These are phyloP conservation scores for Actenoides lindsayi DNA, from an alignment of 2,113 vertebrate genomes.

Conservation along the genomic window DNA sequence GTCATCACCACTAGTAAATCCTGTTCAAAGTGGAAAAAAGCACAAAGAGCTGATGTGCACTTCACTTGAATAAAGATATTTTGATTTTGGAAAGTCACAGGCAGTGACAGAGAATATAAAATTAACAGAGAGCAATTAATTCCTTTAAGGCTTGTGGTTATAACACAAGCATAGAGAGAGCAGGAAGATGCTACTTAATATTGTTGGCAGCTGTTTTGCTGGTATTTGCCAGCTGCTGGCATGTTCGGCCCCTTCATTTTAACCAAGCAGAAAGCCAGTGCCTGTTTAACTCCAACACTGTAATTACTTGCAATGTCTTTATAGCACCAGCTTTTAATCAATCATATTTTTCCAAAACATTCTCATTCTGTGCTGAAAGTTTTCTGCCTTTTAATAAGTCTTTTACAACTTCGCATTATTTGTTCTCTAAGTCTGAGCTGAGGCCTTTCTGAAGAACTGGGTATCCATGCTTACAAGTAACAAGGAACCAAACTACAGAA, in stretches of 20 bases:
- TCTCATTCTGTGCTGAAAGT: neutral
- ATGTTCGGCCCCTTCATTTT: slow-evolving; percentile 15
- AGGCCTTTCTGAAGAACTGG: neutral
- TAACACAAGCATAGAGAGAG: neutral
- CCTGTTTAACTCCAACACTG: neutral
- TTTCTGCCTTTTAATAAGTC: neutral
- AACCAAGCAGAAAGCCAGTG: slow-evolving; percentile 35
- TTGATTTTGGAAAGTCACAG: neutral
- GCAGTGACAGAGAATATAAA: slow-evolving; percentile 42
- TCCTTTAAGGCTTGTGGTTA: slow-evolving; percentile 22
- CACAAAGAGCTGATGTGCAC: neutral
- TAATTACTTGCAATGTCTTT: neutral
- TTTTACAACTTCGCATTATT: neutral
- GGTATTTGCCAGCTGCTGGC: slow-evolving; percentile 41
- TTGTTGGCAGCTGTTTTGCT: slow-evolving; percentile 40
- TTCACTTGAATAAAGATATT: neutral
- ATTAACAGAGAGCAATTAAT: slow-evolving; percentile 41
- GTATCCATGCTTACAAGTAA: neutral
- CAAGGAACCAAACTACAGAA: neutral
- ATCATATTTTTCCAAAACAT: neutral
- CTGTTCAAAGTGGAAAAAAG: neutral
- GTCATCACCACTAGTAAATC: slow-evolving; percentile 19
- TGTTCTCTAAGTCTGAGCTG: neutral
- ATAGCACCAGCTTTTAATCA: neutral
- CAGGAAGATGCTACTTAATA: slow-evolving; percentile 35